These are phyloP conservation scores for Hirtodrosophila histrioides DNA, from an alignment of 2,888 invertebrate species.

Conservation along the genomic window DNA sequence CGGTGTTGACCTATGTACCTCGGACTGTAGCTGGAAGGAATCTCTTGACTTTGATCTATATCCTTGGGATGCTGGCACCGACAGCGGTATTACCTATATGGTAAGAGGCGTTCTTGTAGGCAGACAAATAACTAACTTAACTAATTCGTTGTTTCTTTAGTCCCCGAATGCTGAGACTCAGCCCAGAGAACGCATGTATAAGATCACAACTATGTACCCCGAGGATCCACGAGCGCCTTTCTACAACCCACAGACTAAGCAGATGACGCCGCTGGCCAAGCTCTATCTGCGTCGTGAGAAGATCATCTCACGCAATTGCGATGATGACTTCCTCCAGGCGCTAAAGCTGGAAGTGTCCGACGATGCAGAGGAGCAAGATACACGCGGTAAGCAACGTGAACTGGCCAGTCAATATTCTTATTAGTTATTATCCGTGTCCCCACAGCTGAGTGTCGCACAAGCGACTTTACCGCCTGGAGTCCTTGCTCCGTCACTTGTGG, in stretches of 20 bases:
- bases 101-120: conserved; percentile 84
- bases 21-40: conserved; percentile 96
- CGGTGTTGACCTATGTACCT: conserved; percentile 93
- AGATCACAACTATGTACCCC: conserved; percentile 95
- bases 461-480: conserved; percentile 91
- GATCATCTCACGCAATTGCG: conserved; percentile 90
- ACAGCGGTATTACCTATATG: conserved; percentile 95
- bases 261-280: conserved; percentile 93
- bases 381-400: conserved; percentile 86
- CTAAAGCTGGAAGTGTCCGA: conserved; percentile 88
- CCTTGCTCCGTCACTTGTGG: conserved; percentile 94
- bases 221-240: conserved; percentile 97
- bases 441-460: conserved; percentile 92
- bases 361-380: conserved; percentile 88
- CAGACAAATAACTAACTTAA: not conserved
- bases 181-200: conserved; percentile 93
- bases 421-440: not conserved
- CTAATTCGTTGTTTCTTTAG: conserved; percentile 83
- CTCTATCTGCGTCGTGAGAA: conserved; percentile 91
- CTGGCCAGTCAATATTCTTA: too few relatives aligned
- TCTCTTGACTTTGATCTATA: conserved; percentile 92
- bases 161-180: conserved; percentile 91
- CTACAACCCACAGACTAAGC: conserved; percentile 89
- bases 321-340: conserved; percentile 87
- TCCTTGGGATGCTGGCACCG: conserved; percentile 98